A percentile compares a stretch with the other conserved stretches of the same genome.
These are phyloP conservation scores for Amia ocellicauda DNA, from an alignment of 2,113 vertebrate genomes.

Conservation along the genomic window DNA sequence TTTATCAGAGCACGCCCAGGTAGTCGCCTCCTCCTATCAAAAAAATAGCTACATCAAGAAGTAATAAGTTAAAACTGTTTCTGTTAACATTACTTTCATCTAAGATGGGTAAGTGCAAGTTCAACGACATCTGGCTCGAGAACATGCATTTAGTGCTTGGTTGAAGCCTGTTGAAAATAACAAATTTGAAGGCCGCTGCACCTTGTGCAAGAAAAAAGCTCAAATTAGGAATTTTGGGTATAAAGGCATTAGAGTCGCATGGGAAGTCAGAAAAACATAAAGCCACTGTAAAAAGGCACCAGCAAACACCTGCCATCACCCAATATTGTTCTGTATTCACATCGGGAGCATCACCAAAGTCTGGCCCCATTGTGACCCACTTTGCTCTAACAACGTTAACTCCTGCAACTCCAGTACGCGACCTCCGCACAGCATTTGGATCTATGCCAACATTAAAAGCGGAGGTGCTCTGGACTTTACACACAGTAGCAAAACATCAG, in stretches of 20 bases:
- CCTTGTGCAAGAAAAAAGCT: constrained; percentile 14
- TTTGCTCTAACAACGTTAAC: background rate
- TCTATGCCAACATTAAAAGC: constrained; percentile 20
- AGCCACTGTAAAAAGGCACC: background rate
- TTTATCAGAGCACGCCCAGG: too few relatives aligned
- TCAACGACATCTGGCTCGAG: constrained; percentile 11
- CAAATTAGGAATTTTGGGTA: constrained; percentile 6
- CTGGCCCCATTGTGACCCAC: constrained; percentile 14
- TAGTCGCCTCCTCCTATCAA: too few relatives aligned
- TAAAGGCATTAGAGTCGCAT: background rate
- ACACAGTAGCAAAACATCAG: constrained; percentile 13
- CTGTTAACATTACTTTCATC: too few relatives aligned
- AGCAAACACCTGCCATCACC: constrained; percentile 16
- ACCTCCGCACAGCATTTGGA: constrained; percentile 15
- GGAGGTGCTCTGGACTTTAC: constrained; percentile 19
- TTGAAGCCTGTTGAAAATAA: constrained; percentile 5
- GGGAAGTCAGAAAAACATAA: constrained; percentile 9
- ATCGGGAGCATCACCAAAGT: too few relatives aligned
- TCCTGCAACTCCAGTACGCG: background rate
- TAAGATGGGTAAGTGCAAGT: constrained; percentile 7
- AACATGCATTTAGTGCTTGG: constrained; percentile 8
- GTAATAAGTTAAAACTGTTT: too few relatives aligned
- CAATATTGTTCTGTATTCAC: constrained; percentile 15
- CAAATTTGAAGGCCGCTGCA: background rate
- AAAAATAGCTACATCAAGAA: too few relatives aligned